phyloP scores from a whole-genome alignment of 2,888 invertebrate species.

The Leptinotarsa juncta region DNA sequence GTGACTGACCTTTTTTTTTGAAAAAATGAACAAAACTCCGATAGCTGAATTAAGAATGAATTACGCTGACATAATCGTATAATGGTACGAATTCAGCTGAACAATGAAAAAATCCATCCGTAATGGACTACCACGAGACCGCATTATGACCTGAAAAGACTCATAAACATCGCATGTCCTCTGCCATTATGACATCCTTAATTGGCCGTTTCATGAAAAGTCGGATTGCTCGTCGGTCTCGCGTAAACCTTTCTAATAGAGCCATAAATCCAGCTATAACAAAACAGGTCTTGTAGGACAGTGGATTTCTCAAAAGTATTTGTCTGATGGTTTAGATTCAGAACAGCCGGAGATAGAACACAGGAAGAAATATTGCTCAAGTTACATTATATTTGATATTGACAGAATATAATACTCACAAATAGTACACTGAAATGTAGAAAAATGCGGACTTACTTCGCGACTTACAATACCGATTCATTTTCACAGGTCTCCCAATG shows the following conservation, averaged over 20 bases:
- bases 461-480: too few relatives aligned
- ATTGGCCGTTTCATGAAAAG: slow-evolving; percentile 52
- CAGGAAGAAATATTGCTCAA: too few relatives aligned
- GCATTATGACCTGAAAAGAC: slow-evolving; percentile 1
- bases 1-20: neutral
- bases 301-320: slow-evolving; percentile 37
- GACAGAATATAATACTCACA: too few relatives aligned
- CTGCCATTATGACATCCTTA: slow-evolving; percentile 43
- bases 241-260: slow-evolving; percentile 51
- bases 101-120: neutral
- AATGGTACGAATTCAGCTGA: neutral
- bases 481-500: too few relatives aligned
- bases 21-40: neutral
- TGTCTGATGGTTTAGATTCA: slow-evolving; percentile 6
- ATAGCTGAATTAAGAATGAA: neutral
- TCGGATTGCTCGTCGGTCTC: slow-evolving; percentile 44
- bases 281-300: slow-evolving; percentile 43
- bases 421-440: too few relatives aligned
- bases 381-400: too few relatives aligned
- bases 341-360: neutral
- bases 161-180: slow-evolving; percentile 26
- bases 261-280: slow-evolving; percentile 49
- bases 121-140: slow-evolving; percentile 8
- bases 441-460: too few relatives aligned
- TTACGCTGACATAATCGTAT: neutral